A percentile compares a stretch with the other conserved stretches of the same genome.
These are phyloP conservation scores for Allolobophora icterica DNA, from an alignment of 2,888 invertebrate genomes.

Conservation along the genomic window DNA sequence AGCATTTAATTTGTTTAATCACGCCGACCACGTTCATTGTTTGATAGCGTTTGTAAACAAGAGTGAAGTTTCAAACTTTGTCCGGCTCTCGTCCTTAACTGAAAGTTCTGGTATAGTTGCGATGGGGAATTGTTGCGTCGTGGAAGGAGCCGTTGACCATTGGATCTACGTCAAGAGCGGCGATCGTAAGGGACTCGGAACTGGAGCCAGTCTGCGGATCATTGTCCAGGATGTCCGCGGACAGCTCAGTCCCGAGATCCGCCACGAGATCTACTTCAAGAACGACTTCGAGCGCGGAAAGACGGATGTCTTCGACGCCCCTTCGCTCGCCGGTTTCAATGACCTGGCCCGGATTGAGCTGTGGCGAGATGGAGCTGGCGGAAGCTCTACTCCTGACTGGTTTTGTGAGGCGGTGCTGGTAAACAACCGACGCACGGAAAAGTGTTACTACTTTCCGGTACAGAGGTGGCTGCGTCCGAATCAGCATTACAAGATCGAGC, in stretches of 20 bases:
- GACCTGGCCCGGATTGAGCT: slow-evolving; percentile 59
- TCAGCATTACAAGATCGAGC: slow-evolving; percentile 57
- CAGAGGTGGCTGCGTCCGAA: slow-evolving; percentile 65
- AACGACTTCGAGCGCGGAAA: slow-evolving; percentile 63
- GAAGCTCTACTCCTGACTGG: slow-evolving; percentile 60
- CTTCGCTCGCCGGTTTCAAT: slow-evolving; percentile 47
- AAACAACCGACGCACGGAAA: slow-evolving; percentile 52
- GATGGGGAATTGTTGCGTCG: slow-evolving; percentile 51
- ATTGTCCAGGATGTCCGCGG: slow-evolving; percentile 62
- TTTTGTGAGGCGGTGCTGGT: slow-evolving; percentile 59
- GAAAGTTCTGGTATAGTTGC: neutral
- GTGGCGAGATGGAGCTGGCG: slow-evolving; percentile 62
- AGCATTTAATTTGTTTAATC: neutral
- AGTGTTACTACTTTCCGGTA: slow-evolving; percentile 62
- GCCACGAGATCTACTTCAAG: slow-evolving; percentile 60
- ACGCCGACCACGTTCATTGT: neutral
- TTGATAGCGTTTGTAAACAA: neutral
- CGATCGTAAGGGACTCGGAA: slow-evolving; percentile 64
- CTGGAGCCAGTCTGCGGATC: slow-evolving; percentile 65
- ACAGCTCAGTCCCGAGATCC: slow-evolving; percentile 55
- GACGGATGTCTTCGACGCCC: slow-evolving; percentile 58
- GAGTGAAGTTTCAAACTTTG: neutral
- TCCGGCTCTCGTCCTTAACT: neutral
- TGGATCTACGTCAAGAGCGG: slow-evolving; percentile 65
- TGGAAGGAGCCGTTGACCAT: slow-evolving; percentile 51